Conservation (phyloP, 2,113 vertebrate species). For the Myiagra hebetior region DNA sequence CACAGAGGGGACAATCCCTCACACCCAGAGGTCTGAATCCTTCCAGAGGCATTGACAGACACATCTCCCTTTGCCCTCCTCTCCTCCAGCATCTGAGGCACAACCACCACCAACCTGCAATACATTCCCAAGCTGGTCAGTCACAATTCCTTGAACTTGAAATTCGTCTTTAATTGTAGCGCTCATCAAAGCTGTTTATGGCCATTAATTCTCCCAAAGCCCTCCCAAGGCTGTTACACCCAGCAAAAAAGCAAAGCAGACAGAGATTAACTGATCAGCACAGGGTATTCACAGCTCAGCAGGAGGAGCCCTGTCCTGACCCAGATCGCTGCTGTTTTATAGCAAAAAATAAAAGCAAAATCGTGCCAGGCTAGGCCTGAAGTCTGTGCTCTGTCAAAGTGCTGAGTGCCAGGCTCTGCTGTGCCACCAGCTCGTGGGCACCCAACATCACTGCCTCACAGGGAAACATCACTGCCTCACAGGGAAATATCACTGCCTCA, state of each 20-base stretch:
- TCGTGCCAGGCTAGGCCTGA: not conserved
- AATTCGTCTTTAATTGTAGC: not conserved
- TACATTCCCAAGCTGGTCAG: not conserved
- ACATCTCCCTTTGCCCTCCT: not conserved
- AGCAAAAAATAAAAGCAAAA: not conserved
- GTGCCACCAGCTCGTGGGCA: fast-evolving
- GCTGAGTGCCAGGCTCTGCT: not conserved
- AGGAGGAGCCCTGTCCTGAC: not conserved
- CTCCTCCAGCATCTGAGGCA: not conserved
- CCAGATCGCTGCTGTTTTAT: not conserved
- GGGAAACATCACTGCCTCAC: not conserved
- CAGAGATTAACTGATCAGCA: not conserved
- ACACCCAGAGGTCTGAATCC: not conserved
- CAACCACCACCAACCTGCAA: not conserved
- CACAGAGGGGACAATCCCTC: not conserved
- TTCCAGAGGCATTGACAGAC: not conserved
- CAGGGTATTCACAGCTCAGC: not conserved
- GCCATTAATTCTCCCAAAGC: not conserved
- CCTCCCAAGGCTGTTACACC: not conserved
- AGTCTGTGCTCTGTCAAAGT: not conserved
- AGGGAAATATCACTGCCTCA: not conserved
- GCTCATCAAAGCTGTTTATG: not conserved
- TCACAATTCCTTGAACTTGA: not conserved
- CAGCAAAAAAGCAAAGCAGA: not conserved
- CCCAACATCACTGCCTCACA: not conserved